Evolutionary conservation across 1,140 invertebrate species (phyloP).

Genomic region (Megalopta genalis): DNA sequence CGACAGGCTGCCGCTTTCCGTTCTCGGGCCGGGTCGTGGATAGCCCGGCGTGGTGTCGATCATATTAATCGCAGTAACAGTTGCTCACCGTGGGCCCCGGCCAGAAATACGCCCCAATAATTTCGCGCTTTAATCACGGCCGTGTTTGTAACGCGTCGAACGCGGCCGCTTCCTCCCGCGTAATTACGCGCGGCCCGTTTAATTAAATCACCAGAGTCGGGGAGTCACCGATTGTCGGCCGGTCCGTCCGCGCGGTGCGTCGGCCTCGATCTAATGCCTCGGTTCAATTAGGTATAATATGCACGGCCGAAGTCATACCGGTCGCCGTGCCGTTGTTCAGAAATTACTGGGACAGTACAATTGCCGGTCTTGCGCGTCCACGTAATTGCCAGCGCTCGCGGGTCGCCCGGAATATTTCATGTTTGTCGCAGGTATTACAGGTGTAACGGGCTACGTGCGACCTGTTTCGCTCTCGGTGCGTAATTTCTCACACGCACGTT

Average conservation of each 20-base stretch:
- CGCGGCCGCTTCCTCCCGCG: not conserved
- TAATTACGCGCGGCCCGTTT: constrained; percentile 31
- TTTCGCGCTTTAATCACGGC: constrained; percentile 34
- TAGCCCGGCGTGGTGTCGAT: not conserved
- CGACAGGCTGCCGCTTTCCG: too few species aligned
- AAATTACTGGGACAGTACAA: not conserved
- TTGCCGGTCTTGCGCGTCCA: not conserved
- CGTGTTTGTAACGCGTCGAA: constrained; percentile 9
- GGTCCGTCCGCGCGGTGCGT: not conserved
- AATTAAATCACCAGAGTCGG: constrained; percentile 37
- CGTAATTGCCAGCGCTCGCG: constrained; percentile 8
- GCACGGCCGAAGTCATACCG: too few species aligned
- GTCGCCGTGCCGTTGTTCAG: not conserved
- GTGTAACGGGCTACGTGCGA: not conserved
- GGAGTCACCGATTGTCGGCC: constrained; percentile 21
- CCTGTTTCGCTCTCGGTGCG: too few species aligned
- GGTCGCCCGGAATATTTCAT: not conserved
- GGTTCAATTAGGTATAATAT: constrained; percentile 33
- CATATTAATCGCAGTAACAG: constrained; percentile 20
- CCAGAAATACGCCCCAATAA: constrained; percentile 40
- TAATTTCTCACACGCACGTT: not conserved
- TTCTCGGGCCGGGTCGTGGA: too few species aligned
- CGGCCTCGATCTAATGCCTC: constrained; percentile 10
- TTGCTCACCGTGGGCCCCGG: not conserved
- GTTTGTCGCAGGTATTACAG: not conserved